Percentiles rank a stretch among this genome's conserved stretches.
Conservation (phyloP, 2,888 invertebrate genomes). For the Mesorhabditis sp. region DNA sequence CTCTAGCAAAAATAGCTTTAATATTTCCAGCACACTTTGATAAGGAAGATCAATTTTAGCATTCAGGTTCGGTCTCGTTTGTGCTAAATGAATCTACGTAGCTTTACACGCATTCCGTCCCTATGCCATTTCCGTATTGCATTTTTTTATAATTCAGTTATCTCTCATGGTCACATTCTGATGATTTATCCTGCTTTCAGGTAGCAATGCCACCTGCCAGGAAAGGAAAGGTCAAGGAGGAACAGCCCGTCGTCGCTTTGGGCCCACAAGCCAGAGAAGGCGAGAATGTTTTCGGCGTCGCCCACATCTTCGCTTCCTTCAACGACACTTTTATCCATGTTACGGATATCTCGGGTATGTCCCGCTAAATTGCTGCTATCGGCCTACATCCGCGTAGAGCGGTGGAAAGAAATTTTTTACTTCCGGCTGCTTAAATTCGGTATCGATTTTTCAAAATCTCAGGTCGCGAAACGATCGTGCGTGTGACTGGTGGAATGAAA, state of each 20-base stretch:
- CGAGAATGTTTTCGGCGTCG: conserved; percentile 95
- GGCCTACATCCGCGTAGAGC: not conserved
- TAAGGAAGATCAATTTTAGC: no score
- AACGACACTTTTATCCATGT: conserved; percentile 99
- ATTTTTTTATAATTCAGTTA: no score
- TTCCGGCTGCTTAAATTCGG: no score
- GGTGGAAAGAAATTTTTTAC: no score
- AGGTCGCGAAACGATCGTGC: conserved; percentile 65
- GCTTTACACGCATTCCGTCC: no score
- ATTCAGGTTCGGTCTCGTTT: no score
- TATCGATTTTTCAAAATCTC: not conserved
- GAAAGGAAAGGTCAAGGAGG: conserved; percentile 92
- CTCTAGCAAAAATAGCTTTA: no score
- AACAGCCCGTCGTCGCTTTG: conserved; percentile 85
- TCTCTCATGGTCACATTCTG: no score
- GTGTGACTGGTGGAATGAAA: conserved; percentile 91
- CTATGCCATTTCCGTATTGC: no score
- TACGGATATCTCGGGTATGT: conserved; percentile 92
- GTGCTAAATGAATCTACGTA: no score
- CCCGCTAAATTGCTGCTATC: conserved; percentile 2
- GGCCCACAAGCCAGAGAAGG: conserved; percentile 69
- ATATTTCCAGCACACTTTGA: no score
- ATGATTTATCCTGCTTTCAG: no score
- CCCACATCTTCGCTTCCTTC: conserved; percentile 98
- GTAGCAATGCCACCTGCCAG: conserved; percentile 76